Percentiles rank a stretch among this genome's conserved stretches.
These are phyloP conservation scores for Trachelipus rathkii DNA, from an alignment of 1,140 invertebrate species.

Conservation along the genomic window DNA sequence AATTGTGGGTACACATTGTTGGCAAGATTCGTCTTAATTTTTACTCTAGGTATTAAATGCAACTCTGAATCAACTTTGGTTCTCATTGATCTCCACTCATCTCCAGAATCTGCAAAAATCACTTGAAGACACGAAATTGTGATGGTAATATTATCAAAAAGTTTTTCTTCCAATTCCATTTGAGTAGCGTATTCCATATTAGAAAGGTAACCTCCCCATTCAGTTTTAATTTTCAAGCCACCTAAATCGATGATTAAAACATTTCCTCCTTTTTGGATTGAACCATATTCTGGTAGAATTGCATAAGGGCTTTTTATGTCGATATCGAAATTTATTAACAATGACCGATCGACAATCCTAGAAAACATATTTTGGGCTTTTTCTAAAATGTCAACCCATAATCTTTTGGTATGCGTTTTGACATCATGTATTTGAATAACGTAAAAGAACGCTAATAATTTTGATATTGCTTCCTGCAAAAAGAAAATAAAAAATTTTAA, in stretches of 20 bases:
- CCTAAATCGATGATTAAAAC: conserved; percentile 70
- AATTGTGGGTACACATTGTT: conserved; percentile 73
- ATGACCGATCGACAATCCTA: neutral
- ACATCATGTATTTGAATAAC: conserved; percentile 49
- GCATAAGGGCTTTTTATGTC: conserved; percentile 74
- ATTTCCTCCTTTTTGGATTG: conserved; percentile 66
- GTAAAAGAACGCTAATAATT: conserved; percentile 70
- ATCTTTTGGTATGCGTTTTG: neutral
- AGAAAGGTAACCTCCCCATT: conserved; percentile 57
- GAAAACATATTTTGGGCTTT: neutral
- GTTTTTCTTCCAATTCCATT: conserved; percentile 73
- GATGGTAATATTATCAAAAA: conserved; percentile 73
- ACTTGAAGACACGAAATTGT: conserved; percentile 65
- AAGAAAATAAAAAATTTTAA: conserved; percentile 22
- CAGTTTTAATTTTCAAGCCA: conserved; percentile 65
- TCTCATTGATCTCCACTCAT: conserved; percentile 69
- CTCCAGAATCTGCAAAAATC: conserved; percentile 57
- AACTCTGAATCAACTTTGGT: conserved; percentile 67
- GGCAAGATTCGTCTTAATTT: conserved; percentile 64
- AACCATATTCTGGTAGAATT: conserved; percentile 71
- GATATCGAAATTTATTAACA: conserved; percentile 59
- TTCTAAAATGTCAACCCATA: neutral
- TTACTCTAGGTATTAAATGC: conserved; percentile 71
- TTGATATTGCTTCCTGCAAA: conserved; percentile 67
- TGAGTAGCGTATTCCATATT: conserved; percentile 70